Evolutionary conservation across 2,888 invertebrate genomes (phyloP).

Genomic region (Megaustenia siamemsis): DNA sequence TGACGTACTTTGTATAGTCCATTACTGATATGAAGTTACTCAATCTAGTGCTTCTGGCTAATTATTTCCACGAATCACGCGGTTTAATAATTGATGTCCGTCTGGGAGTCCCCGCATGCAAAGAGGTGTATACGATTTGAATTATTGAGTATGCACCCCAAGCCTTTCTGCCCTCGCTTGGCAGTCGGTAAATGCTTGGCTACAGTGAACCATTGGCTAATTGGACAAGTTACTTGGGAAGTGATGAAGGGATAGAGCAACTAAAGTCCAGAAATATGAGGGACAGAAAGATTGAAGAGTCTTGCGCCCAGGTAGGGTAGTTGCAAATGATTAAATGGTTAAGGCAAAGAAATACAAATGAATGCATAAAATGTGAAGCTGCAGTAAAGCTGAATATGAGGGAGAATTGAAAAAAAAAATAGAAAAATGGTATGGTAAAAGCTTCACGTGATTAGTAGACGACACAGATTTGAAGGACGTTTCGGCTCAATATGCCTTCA

Average conservation of each 20-base stretch:
- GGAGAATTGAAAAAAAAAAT: no score
- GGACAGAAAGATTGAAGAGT: no score
- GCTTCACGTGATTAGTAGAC: no score
- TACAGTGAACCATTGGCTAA: neutral
- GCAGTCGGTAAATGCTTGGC: neutral
- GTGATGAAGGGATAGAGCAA: neutral
- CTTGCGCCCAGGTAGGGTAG: no score
- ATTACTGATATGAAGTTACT: neutral
- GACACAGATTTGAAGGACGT: no score
- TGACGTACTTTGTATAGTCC: neutral
- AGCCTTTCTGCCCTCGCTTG: neutral
- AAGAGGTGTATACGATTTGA: neutral
- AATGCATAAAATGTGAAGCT: no score
- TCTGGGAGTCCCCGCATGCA: neutral
- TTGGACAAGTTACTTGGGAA: neutral
- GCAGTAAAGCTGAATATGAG: no score
- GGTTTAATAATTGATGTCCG: neutral
- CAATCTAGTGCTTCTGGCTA: neutral
- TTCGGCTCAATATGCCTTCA: no score
- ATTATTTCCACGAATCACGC: neutral
- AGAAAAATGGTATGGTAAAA: no score
- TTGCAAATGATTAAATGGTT: no score
- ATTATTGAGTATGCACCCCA: neutral
- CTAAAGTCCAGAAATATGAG: neutral
- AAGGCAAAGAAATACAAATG: no score